Conservation (phyloP, 2,888 invertebrate genomes). For the Acrocera orbiculus region DNA sequence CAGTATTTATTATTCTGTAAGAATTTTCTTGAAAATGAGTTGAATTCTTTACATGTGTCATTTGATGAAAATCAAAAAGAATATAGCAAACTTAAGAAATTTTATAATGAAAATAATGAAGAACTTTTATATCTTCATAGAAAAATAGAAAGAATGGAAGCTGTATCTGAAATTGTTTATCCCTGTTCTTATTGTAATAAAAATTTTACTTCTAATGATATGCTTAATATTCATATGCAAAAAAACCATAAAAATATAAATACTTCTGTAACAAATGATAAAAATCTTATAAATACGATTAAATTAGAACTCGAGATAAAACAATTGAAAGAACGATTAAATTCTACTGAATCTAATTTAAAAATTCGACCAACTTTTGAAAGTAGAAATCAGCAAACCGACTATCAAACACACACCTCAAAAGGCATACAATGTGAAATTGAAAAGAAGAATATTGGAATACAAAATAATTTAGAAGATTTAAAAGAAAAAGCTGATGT, state of each 20-base stretch:
- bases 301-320: conserved; percentile 47
- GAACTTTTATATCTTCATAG: conserved; percentile 26
- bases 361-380: background rate
- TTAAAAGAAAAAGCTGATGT: conserved; percentile 12
- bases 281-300: conserved; percentile 37
- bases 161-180: conserved; percentile 25
- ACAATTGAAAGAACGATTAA: conserved; percentile 42
- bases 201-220: conserved; percentile 28
- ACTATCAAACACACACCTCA: background rate
- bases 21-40: conserved; percentile 25
- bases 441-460: conserved; percentile 5
- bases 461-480: conserved; percentile 13
- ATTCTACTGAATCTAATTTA: conserved; percentile 39
- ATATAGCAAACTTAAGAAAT: conserved; percentile 18
- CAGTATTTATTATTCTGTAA: conserved; percentile 29
- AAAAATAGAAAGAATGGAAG: conserved; percentile 24
- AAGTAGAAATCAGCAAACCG: too few relatives aligned
- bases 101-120: conserved; percentile 20
- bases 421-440: background rate
- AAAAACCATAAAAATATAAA: conserved; percentile 19
- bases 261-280: background rate
- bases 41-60: conserved; percentile 19
- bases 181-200: conserved; percentile 29
- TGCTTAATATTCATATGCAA: conserved; percentile 25
- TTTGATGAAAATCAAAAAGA: conserved; percentile 20